These are phyloP conservation scores for Tadarida brasiliensis DNA, from an alignment of 2,797 vertebrate genomes.

Conservation along the genomic window DNA sequence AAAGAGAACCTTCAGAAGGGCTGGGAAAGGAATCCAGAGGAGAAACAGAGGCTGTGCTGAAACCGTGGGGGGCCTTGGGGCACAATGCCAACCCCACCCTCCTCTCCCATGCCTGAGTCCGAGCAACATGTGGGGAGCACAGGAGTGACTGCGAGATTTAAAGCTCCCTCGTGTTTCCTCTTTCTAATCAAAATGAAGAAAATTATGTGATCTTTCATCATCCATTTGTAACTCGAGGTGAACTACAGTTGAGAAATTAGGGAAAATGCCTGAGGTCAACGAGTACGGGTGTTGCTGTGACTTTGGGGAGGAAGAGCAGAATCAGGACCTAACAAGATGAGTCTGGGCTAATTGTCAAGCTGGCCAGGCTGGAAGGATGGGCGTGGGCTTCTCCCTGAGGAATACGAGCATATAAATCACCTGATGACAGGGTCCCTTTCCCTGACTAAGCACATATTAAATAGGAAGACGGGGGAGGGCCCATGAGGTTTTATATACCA, in stretches of 20 bases:
- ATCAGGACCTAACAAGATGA: background rate
- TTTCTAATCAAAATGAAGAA: background rate
- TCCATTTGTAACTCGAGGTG: background rate
- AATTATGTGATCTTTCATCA: background rate
- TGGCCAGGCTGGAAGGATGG: background rate
- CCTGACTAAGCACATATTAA: background rate
- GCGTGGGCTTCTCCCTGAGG: background rate
- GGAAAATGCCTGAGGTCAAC: background rate
- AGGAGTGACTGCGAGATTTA: background rate
- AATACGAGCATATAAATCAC: background rate
- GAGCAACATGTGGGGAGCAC: background rate
- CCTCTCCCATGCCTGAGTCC: background rate
- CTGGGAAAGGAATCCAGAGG: background rate
- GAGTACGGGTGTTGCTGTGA: background rate
- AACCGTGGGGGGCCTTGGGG: background rate
- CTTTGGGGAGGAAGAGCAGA: background rate
- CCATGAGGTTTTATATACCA: background rate
- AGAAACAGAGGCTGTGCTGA: slow-evolving; percentile 15
- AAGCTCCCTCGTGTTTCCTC: background rate
- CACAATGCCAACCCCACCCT: background rate
- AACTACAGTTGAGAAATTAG: background rate
- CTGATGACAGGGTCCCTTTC: background rate
- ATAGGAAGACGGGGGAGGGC: background rate
- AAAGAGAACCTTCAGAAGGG: slow-evolving; percentile 45
- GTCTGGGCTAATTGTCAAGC: slow-evolving; percentile 13